A percentile compares a stretch with the other conserved stretches of the same genome.
These are phyloP conservation scores for Vulpes ferrilata DNA, from an alignment of 2,113 vertebrate genomes.

Conservation along the genomic window DNA sequence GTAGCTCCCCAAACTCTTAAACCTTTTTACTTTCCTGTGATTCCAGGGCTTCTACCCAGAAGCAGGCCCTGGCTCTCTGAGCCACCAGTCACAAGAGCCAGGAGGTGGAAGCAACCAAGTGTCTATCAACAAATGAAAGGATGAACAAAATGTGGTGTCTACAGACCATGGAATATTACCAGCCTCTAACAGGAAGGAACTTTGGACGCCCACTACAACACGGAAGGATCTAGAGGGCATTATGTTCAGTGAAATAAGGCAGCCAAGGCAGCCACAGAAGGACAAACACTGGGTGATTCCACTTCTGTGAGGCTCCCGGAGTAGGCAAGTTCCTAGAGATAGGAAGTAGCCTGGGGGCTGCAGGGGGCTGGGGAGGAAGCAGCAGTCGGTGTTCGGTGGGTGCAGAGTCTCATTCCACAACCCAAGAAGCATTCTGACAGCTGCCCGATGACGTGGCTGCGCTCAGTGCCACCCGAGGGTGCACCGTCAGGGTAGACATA, in stretches of 20 bases:
- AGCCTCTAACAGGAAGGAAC: not conserved
- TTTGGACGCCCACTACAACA: no score
- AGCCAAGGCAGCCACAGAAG: not conserved
- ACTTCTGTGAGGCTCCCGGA: no score
- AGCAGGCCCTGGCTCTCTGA: not conserved
- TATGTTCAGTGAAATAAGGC: not conserved
- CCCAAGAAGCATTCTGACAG: not conserved
- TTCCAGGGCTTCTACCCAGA: not conserved
- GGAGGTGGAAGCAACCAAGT: not conserved
- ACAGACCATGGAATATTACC: rapidly evolving
- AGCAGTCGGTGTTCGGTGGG: not conserved
- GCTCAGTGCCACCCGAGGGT: not conserved
- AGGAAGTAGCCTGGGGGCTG: not conserved
- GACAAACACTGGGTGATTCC: not conserved
- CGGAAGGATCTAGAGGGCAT: not conserved
- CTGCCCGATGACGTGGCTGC: no score
- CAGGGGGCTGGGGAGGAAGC: rapidly evolving
- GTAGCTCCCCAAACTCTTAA: no score
- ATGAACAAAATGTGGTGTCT: not conserved
- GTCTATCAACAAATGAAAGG: not conserved
- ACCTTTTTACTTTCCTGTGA: not conserved
- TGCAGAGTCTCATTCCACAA: not conserved
- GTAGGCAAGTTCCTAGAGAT: not conserved
- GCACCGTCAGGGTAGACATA: not conserved
- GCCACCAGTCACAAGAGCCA: not conserved